Conservation (phyloP, 2,113 vertebrate species). For the Scytalopus superciliaris region DNA sequence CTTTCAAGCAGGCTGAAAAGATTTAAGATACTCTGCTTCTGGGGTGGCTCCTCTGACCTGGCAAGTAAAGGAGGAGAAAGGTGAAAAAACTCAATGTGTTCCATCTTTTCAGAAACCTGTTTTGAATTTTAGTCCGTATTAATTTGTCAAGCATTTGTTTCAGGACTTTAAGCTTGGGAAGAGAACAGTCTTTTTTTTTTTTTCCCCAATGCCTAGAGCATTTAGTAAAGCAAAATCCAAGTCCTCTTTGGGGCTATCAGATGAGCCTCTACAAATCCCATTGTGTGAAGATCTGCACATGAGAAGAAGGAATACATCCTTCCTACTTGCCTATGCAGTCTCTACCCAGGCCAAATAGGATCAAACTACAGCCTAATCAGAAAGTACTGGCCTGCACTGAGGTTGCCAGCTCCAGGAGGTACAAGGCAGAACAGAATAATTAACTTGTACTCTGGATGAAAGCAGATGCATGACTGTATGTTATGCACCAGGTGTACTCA, state of each 20-base stretch:
- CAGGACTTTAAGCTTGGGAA: neutral
- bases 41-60: neutral
- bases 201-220: neutral
- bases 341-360: neutral
- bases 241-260: neutral
- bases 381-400: neutral
- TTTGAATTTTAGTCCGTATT: neutral
- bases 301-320: neutral
- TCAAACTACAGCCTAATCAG: neutral
- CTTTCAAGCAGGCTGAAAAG: neutral
- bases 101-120: neutral
- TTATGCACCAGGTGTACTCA: neutral
- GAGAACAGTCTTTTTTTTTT: neutral
- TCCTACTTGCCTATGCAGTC: neutral
- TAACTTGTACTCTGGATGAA: neutral
- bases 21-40: neutral
- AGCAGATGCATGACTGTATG: neutral
- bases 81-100: neutral
- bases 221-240: neutral
- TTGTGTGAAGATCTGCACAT: accelerated
- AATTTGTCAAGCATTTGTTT: neutral
- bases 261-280: neutral
- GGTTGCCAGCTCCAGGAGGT: neutral
- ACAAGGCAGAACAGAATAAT: neutral
- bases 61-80: neutral